Evolutionary conservation across 2,113 vertebrate genomes (phyloP).

Genomic region (Anoplopoma fimbria): DNA sequence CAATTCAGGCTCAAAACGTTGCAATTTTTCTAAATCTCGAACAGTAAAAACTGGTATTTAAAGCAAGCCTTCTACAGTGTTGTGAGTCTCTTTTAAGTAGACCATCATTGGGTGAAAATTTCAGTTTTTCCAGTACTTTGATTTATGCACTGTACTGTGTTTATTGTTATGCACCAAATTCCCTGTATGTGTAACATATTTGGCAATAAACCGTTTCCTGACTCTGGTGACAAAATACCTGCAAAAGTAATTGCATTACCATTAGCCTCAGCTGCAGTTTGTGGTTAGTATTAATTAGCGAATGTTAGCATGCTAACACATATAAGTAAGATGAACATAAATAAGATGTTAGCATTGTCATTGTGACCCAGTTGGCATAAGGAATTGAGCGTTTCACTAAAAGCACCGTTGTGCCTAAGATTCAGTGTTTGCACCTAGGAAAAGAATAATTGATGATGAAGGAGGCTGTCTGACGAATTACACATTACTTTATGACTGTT

Average conservation of each 20-base stretch:
- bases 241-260: background rate
- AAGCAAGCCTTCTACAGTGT: background rate
- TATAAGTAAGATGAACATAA: too few relatives aligned
- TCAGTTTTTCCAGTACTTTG: background rate
- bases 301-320: background rate
- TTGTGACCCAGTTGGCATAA: background rate
- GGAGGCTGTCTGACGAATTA: slow-evolving; percentile 14
- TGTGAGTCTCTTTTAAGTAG: background rate
- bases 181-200: too few relatives aligned
- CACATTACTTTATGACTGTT: background rate
- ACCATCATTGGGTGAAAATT: too few relatives aligned
- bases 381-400: background rate
- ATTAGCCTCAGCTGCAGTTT: background rate
- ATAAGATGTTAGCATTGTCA: background rate
- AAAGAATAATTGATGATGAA: background rate
- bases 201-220: too few relatives aligned
- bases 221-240: background rate
- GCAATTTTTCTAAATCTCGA: background rate
- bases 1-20: background rate
- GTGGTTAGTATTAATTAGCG: background rate
- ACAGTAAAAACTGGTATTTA: background rate
- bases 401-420: background rate
- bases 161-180: too few relatives aligned
- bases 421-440: background rate
- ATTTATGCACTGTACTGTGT: too few relatives aligned